Conservation (phyloP, 2,888 invertebrate species). For the Tenthredo notha region DNA sequence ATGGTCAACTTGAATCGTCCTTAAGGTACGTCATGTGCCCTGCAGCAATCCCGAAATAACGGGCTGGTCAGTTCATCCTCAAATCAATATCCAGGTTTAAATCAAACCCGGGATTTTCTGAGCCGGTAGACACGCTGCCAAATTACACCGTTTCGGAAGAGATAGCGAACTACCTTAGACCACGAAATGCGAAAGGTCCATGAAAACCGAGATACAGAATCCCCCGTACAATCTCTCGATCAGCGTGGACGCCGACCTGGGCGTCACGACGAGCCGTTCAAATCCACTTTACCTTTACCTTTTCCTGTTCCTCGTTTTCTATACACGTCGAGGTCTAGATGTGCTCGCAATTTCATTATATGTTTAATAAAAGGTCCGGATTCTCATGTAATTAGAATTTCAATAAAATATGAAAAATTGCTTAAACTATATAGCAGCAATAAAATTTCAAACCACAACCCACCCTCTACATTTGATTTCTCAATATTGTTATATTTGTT, state of each 20-base stretch:
- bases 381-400: background rate
- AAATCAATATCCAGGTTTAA: constrained; percentile 24
- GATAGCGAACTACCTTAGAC: background rate
- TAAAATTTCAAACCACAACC: background rate
- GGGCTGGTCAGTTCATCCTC: constrained; percentile 14
- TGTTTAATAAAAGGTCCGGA: background rate
- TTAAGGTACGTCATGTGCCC: background rate
- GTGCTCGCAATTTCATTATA: background rate
- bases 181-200: background rate
- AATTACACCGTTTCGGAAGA: constrained; percentile 27
- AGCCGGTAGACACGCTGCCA: background rate
- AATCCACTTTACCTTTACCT: background rate
- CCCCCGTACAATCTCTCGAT: constrained; percentile 12
- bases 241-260: background rate
- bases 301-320: background rate
- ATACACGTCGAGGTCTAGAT: background rate
- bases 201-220: background rate
- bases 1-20: background rate
- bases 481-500: background rate
- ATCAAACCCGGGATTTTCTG: constrained; percentile 7
- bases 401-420: background rate
- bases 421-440: background rate
- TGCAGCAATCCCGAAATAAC: background rate
- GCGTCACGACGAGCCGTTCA: constrained; percentile 2
- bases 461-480: background rate